Percentiles rank a stretch among this genome's conserved stretches.
These are phyloP conservation scores for Oreochromis spilurus DNA, from an alignment of 2,113 vertebrate genomes.

Conservation along the genomic window DNA sequence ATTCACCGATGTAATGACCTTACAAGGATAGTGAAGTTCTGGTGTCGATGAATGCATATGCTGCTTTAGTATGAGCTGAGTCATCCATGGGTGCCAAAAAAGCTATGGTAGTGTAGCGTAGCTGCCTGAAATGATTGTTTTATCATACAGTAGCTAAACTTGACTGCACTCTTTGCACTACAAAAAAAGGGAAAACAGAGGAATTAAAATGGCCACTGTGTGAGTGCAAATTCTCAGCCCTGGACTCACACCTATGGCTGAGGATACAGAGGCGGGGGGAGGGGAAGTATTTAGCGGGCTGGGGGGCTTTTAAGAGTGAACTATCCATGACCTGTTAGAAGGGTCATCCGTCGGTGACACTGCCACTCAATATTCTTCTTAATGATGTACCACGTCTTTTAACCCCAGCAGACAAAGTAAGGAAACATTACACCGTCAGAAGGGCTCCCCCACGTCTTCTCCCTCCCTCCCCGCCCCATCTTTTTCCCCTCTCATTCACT, in stretches of 20 bases:
- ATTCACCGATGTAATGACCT: background rate
- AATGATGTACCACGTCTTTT: constrained; percentile 63
- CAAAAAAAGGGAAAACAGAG: constrained; percentile 12
- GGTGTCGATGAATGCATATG: background rate
- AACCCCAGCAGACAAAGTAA: constrained; percentile 56
- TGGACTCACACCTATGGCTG: constrained; percentile 6
- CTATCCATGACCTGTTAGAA: constrained; percentile 63
- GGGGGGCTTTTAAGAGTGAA: constrained; percentile 47
- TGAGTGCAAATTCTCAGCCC: background rate
- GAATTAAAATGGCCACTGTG: background rate
- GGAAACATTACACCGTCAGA: constrained; percentile 51
- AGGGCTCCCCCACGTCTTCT: constrained; percentile 13
- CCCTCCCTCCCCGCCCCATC: background rate
- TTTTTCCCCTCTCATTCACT: background rate
- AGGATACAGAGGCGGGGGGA: background rate
- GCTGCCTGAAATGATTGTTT: background rate
- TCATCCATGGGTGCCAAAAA: background rate
- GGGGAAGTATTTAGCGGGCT: constrained; percentile 3
- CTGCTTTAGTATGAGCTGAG: background rate
- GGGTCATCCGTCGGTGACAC: constrained; percentile 54
- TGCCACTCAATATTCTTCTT: constrained; percentile 57
- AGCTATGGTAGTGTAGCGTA: background rate
- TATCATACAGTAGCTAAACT: background rate
- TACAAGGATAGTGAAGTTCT: background rate
- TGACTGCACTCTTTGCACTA: background rate